Percentiles rank a stretch among this genome's conserved stretches.
phyloP scores from a whole-genome alignment of 2,797 vertebrate genomes.

The Serranus cabrilla region DNA sequence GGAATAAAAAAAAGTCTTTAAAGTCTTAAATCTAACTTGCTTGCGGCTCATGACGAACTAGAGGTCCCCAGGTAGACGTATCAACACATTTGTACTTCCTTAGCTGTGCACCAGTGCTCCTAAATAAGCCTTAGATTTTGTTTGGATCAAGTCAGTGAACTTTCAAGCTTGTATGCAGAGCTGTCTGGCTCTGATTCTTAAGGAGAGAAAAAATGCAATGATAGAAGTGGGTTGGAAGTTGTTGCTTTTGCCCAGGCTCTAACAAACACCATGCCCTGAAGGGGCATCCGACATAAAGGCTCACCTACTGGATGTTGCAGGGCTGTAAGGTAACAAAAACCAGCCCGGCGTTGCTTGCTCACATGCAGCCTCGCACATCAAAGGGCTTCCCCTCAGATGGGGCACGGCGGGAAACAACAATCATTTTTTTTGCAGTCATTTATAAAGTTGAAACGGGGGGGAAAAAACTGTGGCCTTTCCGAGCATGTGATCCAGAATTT shows the following conservation, averaged over 20 bases:
- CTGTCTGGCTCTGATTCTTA: conserved; percentile 61
- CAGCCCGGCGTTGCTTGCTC: conserved; percentile 61
- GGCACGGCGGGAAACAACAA: conserved; percentile 55
- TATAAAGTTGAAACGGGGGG: conserved; percentile 51
- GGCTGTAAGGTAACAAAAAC: conserved; percentile 77
- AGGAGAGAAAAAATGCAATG: conserved; percentile 12
- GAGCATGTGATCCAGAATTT: conserved; percentile 59
- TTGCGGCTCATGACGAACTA: conserved; percentile 28
- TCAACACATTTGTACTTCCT: conserved; percentile 49
- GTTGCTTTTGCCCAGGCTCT: conserved; percentile 71
- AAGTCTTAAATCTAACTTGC: no score
- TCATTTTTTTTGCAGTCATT: conserved; percentile 62
- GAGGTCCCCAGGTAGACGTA: conserved; percentile 40
- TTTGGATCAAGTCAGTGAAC: conserved; percentile 62
- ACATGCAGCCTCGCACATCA: conserved; percentile 71
- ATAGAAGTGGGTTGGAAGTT: conserved; percentile 63
- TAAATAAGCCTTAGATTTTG: conserved; percentile 61
- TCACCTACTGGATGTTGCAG: conserved; percentile 70
- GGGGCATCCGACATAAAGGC: conserved; percentile 74
- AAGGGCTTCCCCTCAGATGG: conserved; percentile 67
- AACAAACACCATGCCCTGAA: conserved; percentile 74
- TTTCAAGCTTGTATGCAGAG: conserved; percentile 54
- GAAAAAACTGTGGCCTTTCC: conserved; percentile 31
- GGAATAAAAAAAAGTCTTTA: no score
- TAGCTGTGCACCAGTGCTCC: conserved; percentile 50